phyloP scores from a whole-genome alignment of 35 echinoderm and acorn worm species.

The Ophioderma brevispina region DNA sequence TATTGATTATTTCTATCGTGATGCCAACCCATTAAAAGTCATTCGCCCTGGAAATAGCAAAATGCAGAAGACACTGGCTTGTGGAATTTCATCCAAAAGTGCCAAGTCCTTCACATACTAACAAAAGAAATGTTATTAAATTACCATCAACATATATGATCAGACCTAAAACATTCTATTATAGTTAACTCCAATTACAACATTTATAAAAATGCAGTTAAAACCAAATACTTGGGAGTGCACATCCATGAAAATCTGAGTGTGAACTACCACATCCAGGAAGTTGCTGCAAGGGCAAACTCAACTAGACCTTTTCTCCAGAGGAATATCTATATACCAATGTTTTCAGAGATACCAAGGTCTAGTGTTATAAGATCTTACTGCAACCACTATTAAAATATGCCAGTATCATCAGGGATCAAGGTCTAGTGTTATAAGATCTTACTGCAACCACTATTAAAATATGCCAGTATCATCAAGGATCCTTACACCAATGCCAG shows the following conservation, averaged over 20 bases:
- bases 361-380: not conserved
- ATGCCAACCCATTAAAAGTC: no score
- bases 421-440: not conserved
- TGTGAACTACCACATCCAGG: not conserved
- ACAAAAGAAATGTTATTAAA: not conserved
- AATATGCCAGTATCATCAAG: not conserved
- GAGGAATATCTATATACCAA: not conserved
- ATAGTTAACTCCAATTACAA: no score
- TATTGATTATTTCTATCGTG: no score
- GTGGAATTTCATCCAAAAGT: not conserved
- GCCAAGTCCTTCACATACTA: not conserved
- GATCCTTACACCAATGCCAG: not conserved
- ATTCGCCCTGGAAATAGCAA: no score
- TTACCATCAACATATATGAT: not conserved
- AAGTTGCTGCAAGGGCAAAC: not conserved
- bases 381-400: not conserved
- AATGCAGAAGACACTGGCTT: no score
- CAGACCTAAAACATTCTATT: no score
- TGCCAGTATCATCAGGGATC: not conserved
- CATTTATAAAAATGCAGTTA: not conserved
- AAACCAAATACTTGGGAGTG: not conserved
- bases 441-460: not conserved
- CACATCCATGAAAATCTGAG: not conserved
- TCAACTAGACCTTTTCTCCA: not conserved
- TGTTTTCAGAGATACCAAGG: not conserved